Evolutionary conservation across 2,888 invertebrate species (phyloP), one percentile per base, ranked within the genome.

Genomic region (Ecliptopera silaceata): DNA sequence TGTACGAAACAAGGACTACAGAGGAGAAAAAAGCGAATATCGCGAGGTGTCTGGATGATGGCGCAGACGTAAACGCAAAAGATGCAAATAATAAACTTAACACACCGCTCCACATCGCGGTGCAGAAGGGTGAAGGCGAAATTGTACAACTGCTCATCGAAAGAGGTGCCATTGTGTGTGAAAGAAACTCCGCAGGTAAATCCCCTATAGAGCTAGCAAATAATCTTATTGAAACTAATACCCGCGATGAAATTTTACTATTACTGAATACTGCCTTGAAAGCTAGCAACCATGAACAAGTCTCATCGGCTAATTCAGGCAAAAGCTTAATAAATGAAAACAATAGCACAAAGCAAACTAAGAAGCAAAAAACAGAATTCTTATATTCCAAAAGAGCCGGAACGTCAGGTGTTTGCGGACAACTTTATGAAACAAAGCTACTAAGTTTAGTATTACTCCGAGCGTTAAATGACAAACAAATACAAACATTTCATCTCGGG

Each of bases 371-470:
- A 15, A 51, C 48, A 12, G 49, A 47, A 42, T 49, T 38, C 12
- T 34, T 44, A 5, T 65, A 61, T 32, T 10, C 44, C 5, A 67
- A 67, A 56, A 57, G 63, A 56, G 45, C 46, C 1, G 65, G 65
- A 15, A 67, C 66, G 0, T 59, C 66, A 2, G 66, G 66, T 1
- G 59, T 66, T 4, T 44, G 55, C 29, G 68, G 68, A 6, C 63
- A 65, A 20, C 63, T 68, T 8, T 68, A 65, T 31, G 66, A 68
- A 56, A 75, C 76, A 0, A 77, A 77, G 49, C 49, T 77, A 1
- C 58, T 77, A 26, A 69, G 71, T 43, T 64, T 77, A 51, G 65
- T 77, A 6, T 55, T 71, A 4, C 61, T 72, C 32, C 66, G 72
- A 63, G 72, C 74, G 4, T 45, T 75, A 20, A 70, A 70, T 43